Evolutionary conservation across 2,113 vertebrate genomes (phyloP), one percentile per base, ranked within the genome.

Genomic region (Menidia beryllina): DNA sequence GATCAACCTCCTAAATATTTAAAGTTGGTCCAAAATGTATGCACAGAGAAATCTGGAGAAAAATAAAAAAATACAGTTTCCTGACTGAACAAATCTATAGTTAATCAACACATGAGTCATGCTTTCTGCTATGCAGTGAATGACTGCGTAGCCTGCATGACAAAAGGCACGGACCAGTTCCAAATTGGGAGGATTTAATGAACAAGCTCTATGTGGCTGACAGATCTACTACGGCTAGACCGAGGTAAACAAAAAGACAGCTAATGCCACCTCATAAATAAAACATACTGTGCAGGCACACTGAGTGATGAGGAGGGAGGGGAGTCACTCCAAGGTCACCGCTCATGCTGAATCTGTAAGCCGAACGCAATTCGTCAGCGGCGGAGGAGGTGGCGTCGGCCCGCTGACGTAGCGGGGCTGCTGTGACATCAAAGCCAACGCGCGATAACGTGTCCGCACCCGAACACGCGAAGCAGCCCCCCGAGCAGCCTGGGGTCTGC

Each of bases 271-370:
- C 50, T 81, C 47, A 76, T 72, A 59, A 84, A 84, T 81, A 72
- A 72, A 82, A 84, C 63, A 68, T 75, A 61, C 69, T 39, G 5
- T 24, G 50, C 72, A 45, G 54, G 82, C 80, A 71, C 73, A 54
- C 41, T 9, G 79, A 82, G 67, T 66, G 71, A 79, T 63, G 75
- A 75, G 69, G 14, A 5, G 38, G 59, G 45, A 66, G 56, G 49
- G 23, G 57, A 63, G 59, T 69, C 62, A 36, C 60, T 27, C 27
- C 84, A 86, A 87, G 79, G 84, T 80, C 80, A 77, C 34, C 11
- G 19, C 25, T 67, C 58, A 65, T 57, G 69, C 65, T 75, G 72
- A 69, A 69, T 76, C 55, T 81, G 45, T 25, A 39, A 79, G 57
- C 36, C 67, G 61, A 77, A 83, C 39, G 47, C 70, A 59, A 87